phyloP scores from a whole-genome alignment of 2,888 invertebrate species.

The Melieria crassipennis region DNA sequence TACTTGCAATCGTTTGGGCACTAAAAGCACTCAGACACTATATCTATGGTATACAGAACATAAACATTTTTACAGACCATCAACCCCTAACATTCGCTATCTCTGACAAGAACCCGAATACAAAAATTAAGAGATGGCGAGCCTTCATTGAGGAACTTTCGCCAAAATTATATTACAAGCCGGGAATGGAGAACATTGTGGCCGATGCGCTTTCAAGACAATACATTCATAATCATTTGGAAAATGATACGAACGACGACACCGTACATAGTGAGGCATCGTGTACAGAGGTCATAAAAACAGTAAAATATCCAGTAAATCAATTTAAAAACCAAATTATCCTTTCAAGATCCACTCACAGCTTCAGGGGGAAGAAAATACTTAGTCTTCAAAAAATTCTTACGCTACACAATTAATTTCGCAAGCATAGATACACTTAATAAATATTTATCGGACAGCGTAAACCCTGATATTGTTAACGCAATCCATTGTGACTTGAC shows the following conservation, averaged over 20 bases:
- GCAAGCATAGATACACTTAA: too few species aligned
- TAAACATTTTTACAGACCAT: slow-evolving; percentile 28
- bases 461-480: too few species aligned
- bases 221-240: slow-evolving; percentile 21
- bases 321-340: slow-evolving; percentile 38
- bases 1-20: slow-evolving; percentile 29
- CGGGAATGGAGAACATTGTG: slow-evolving; percentile 38
- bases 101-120: slow-evolving; percentile 22
- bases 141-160: slow-evolving; percentile 28
- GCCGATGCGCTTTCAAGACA: slow-evolving; percentile 41
- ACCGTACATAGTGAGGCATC: slow-evolving; percentile 31
- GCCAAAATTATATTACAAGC: slow-evolving; percentile 36
- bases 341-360: slow-evolving; percentile 20
- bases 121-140: slow-evolving; percentile 25
- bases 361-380: slow-evolving; percentile 16
- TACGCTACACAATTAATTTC: not conserved
- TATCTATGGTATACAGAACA: slow-evolving; percentile 21
- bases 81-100: slow-evolving; percentile 19
- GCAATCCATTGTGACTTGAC: too few species aligned
- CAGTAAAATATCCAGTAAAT: slow-evolving; percentile 28
- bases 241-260: not conserved
- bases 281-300: not conserved
- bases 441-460: too few species aligned
- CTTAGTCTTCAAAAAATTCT: slow-evolving; percentile 8
- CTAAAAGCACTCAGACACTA: slow-evolving; percentile 21